phyloP scores from a whole-genome alignment of 2,888 invertebrate species.

The Ennomos fuscantarius region DNA sequence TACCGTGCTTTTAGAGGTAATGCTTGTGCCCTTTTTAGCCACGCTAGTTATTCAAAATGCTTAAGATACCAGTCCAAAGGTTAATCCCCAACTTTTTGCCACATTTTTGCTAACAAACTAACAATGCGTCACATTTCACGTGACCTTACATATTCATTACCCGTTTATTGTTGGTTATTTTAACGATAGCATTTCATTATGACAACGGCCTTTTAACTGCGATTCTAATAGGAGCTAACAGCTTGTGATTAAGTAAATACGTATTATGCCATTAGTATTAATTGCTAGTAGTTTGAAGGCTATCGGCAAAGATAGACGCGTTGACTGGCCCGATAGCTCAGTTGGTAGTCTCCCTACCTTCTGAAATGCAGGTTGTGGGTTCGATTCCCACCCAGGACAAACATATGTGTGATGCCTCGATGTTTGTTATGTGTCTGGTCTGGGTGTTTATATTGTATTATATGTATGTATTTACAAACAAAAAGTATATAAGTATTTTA shows the following conservation, averaged over 20 bases:
- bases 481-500: no score
- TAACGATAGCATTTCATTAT: conserved; percentile 6
- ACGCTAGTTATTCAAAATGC: no score
- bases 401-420: no score
- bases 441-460: no score
- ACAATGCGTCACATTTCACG: conserved; percentile 7
- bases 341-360: no score
- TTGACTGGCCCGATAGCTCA: no score
- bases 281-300: not conserved
- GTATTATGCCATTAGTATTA: not conserved
- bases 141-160: conserved; percentile 14
- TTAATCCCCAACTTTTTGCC: not conserved
- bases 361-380: no score
- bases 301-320: not conserved
- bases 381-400: no score
- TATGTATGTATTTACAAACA: no score
- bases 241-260: conserved; percentile 1
- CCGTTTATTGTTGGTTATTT: conserved; percentile 13
- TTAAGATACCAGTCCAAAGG: not conserved
- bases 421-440: no score
- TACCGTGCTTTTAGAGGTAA: no score
- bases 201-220: conserved; percentile 10
- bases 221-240: conserved; percentile 7
- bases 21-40: no score
- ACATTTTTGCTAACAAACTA: not conserved